Conservation (phyloP, 1,140 invertebrate genomes). For the Atopsyche davidsoni region DNA sequence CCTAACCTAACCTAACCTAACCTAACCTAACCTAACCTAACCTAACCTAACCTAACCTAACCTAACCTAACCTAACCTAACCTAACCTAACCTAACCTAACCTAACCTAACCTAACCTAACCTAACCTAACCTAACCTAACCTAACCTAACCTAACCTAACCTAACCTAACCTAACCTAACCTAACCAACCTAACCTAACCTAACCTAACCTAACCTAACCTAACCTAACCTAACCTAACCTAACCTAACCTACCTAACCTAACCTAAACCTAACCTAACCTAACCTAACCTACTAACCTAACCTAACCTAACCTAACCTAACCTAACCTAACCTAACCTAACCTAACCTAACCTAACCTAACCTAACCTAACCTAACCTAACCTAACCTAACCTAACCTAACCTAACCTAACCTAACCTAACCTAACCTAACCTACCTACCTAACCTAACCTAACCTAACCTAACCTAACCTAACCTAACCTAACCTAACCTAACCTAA, state of each 20-base stretch:
- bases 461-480: too few species aligned
- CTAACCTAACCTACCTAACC: conserved; percentile 33
- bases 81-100: conserved; percentile 34
- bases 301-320: conserved; percentile 34
- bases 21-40: conserved; percentile 31
- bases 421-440: too few species aligned
- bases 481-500: too few species aligned
- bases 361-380: too few species aligned
- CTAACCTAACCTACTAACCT: conserved; percentile 31
- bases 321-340: conserved; percentile 33
- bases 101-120: conserved; percentile 34
- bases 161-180: conserved; percentile 11
- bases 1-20: conserved; percentile 29
- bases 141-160: conserved; percentile 15
- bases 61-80: conserved; percentile 35
- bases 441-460: too few species aligned
- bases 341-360: conserved; percentile 26
- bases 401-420: too few species aligned
- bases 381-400: too few species aligned
- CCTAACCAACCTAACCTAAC: conserved; percentile 13
- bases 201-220: conserved; percentile 29
- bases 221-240: conserved; percentile 34
- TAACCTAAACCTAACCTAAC: conserved; percentile 4
- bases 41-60: conserved; percentile 31
- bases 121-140: conserved; percentile 18